These are phyloP conservation scores for Lerema accius DNA, from an alignment of 1,140 invertebrate species.

Conservation along the genomic window DNA sequence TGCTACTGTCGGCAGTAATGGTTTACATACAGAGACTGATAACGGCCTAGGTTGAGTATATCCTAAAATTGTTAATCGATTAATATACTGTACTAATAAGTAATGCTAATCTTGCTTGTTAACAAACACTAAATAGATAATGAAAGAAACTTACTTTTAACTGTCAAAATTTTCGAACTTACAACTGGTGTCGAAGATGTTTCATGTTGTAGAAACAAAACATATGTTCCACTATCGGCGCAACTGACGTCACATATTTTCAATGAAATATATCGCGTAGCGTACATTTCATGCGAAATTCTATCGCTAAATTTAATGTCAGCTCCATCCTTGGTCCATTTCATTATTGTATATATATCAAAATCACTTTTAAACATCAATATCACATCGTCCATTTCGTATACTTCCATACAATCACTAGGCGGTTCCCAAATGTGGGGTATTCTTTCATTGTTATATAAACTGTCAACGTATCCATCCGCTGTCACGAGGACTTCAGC, in stretches of 20 bases:
- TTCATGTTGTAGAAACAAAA: constrained; percentile 31
- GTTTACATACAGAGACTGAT: constrained; percentile 25
- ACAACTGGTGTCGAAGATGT: constrained; percentile 33
- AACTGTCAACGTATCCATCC: constrained; percentile 19
- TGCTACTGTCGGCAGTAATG: constrained; percentile 36
- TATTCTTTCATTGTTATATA: constrained; percentile 35
- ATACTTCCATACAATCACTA: constrained; percentile 35
- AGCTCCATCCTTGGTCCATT: constrained; percentile 36
- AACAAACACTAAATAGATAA: too few relatives aligned
- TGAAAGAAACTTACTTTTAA: constrained; percentile 40
- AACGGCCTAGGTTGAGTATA: constrained; percentile 3
- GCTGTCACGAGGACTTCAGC: constrained; percentile 39
- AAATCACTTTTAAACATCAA: constrained; percentile 39
- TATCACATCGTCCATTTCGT: constrained; percentile 39
- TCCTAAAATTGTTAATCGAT: constrained; percentile 30
- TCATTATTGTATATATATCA: constrained; percentile 35
- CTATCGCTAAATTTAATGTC: constrained; percentile 25
- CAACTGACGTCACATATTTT: constrained; percentile 32
- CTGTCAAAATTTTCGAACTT: constrained; percentile 34
- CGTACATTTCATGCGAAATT: constrained; percentile 34
- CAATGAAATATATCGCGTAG: constrained; percentile 40
- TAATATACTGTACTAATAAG: too few relatives aligned
- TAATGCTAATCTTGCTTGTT: too few relatives aligned
- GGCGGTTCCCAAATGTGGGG: constrained; percentile 39
- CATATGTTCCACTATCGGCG: constrained; percentile 38